Conservation (phyloP, 2,113 vertebrate genomes). For the Cephalopterus ornatus region DNA sequence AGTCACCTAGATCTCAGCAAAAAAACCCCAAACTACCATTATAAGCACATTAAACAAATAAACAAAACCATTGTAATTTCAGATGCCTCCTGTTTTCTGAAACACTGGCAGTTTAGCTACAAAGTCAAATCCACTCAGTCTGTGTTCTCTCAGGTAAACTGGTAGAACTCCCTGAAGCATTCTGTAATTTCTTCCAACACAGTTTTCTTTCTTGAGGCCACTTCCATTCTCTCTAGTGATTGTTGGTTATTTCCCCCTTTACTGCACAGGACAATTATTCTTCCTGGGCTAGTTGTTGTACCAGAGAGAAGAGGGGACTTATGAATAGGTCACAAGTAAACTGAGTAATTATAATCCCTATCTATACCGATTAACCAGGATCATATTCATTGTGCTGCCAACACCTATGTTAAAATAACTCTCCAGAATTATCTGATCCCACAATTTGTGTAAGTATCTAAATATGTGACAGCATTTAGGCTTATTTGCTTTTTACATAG, state of each 20-base stretch:
- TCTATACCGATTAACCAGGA: neutral
- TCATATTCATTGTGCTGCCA: neutral
- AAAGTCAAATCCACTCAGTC: neutral
- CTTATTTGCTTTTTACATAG: neutral
- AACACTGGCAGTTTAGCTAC: neutral
- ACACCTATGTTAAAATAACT: neutral
- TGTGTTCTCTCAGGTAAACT: neutral
- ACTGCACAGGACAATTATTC: neutral
- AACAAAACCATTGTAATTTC: neutral
- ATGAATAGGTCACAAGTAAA: accelerated
- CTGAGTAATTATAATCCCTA: neutral
- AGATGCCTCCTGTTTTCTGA: neutral
- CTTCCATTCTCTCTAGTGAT: neutral
- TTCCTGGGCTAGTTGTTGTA: neutral
- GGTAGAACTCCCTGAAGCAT: neutral
- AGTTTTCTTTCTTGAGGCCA: neutral
- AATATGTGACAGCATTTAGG: neutral
- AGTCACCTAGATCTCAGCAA: neutral
- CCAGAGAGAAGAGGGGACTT: neutral
- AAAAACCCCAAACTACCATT: neutral
- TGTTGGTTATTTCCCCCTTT: neutral
- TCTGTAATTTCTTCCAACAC: neutral
- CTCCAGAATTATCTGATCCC: neutral
- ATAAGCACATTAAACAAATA: neutral
- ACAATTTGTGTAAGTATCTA: neutral